Base-by-base conservation (phyloP, 1,140 invertebrate species). In the Alviniconcha marisindica region DNA sequence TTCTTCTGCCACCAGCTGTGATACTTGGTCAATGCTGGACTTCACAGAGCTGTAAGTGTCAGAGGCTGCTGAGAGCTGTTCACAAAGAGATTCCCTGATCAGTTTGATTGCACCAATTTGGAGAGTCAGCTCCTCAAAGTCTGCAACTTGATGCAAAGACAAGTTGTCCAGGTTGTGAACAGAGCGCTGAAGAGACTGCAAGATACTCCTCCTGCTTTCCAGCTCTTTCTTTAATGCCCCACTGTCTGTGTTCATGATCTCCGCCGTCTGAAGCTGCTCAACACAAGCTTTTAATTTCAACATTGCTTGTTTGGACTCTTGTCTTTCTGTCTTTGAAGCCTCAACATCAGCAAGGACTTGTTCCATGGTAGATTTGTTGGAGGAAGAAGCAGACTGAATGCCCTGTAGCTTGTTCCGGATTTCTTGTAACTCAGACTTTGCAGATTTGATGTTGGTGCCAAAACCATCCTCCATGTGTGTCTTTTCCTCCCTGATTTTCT, bases 401-500 rank as follows among this genome's bases (percentile, higher is more conserved):
- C 36, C 60, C 24, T 42, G 31, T 10, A 80, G 3, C 24, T 7
- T 42, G 31, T 42, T 44, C 40, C 36, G 83, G 21, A 83, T 36
- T 38, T 63, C 69, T 40, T 60, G 74, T 21, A 83, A 36, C 33
- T 83, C 77, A 3, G 63, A 63, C 74, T 84, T 51, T 12, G 83
- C 63, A 24, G 76, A 77, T 33, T 77, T 44, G 38, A 81, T 56
- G 48, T 60, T 81, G 0, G 76, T 69, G 56, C 48, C 74, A 7
- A 85, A 51, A 18, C 74, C 81, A 18, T 85, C 81, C 36, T 88
- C 84, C 28, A 81, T 21, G 15, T 81, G 54, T n/a, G 78, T 77
- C 28, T 71, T 82, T 56, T 83, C 79, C 73, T 66, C 77, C 74
- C 33, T 77, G n/a, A 82, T 84, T 71, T 76, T 89, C 82, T 77